Evolutionary conservation across 2,888 invertebrate species (phyloP), one percentile per base, ranked within the genome.

Genomic region (Kuschelorhynchus macadamiae): DNA sequence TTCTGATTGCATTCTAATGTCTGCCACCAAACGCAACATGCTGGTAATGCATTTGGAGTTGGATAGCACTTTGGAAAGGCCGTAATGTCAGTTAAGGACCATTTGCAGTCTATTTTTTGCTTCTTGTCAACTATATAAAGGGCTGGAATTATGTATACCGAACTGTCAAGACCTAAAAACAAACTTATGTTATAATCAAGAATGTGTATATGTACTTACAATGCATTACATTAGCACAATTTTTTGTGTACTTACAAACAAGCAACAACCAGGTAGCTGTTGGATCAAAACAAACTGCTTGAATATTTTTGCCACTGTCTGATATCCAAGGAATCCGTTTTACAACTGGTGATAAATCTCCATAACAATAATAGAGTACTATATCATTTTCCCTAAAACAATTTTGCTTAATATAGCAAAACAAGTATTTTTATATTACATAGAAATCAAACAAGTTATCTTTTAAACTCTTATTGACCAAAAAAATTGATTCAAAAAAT

Each of bases 221-320:
- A n/a, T n/a, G n/a, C n/a, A n/a, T n/a, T n/a, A n/a, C n/a, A n/a
- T n/a, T n/a, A n/a, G n/a, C n/a, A n/a, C n/a, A n/a, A n/a, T n/a
- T n/a, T n/a, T n/a, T 25, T 5, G 7, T 39, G 3, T 59, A 67
- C 79, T 86, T 87, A 82, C 88, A 88, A 65, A 88, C 84, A 72
- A 90, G 86, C 18, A 93, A 83, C 20, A 92, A 84, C 92, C 93
- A 93, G 41, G 90, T 89, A 59, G 94, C 94, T 66, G 91, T 88
- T 0, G 93, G 92, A 84, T 95, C 94, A 83, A 95, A 95, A 81
- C 94, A 93, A 81, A 94, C 85, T 78, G 90, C 90, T 79, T 90
- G 87, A 64, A 91, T 87, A 33, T 84, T 62, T 76, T 83, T 83
- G 49, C 77, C 76, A 33, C 77, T 78, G 62, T 83, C 83, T 12